These are phyloP conservation scores for Vidua macroura DNA, from an alignment of 2,113 vertebrate genomes.

Conservation along the genomic window DNA sequence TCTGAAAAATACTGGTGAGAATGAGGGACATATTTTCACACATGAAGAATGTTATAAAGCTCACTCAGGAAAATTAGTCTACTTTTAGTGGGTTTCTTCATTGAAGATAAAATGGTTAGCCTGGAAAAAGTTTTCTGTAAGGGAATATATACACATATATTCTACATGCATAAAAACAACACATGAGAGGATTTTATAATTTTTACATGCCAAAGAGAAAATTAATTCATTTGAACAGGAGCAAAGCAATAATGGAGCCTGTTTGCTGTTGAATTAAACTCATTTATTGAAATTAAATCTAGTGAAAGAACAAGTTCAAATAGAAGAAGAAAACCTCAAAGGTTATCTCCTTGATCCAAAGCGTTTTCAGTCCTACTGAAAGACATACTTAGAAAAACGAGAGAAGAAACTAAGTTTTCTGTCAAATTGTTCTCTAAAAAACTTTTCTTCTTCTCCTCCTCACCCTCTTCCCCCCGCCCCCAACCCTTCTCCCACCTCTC, in stretches of 20 bases:
- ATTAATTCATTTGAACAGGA: slow-evolving; percentile 15
- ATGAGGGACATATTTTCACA: neutral
- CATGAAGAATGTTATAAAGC: neutral
- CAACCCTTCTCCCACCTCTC: no score
- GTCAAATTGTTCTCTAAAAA: neutral
- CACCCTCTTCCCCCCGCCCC: rapidly evolving
- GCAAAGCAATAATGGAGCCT: neutral
- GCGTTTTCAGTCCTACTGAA: neutral
- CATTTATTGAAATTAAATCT: neutral
- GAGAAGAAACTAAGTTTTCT: neutral
- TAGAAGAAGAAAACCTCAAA: neutral
- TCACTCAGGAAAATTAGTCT: neutral
- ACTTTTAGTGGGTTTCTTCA: neutral
- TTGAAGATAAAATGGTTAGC: neutral
- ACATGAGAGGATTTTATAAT: neutral
- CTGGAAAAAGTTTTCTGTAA: neutral
- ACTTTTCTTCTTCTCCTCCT: neutral
- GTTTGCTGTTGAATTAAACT: neutral
- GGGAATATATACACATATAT: neutral
- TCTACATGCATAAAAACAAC: neutral
- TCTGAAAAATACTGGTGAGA: neutral
- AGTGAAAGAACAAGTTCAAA: neutral
- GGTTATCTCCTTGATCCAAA: neutral
- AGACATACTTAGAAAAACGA: neutral
- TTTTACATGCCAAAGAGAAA: slow-evolving; percentile 23